Conservation (phyloP, 2,888 invertebrate genomes). For the Cephus nigrinus region DNA sequence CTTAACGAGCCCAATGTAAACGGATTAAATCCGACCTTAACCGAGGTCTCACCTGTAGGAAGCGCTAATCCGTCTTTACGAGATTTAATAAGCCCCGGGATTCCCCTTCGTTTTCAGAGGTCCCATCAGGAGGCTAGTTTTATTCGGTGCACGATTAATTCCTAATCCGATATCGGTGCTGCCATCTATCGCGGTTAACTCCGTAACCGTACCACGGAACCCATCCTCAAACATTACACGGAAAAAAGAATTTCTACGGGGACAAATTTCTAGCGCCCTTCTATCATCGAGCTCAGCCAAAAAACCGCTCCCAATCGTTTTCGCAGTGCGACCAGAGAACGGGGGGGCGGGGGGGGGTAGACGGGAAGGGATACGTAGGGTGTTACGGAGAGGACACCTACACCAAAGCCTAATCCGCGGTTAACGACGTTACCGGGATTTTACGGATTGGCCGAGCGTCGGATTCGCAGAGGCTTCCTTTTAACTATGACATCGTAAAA, state of each 20-base stretch:
- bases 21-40: not conserved
- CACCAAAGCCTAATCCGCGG: too few species aligned
- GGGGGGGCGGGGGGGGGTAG: accelerated
- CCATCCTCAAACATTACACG: not conserved
- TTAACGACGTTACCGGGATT: too few species aligned
- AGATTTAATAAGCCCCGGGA: not conserved
- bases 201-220: not conserved
- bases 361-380: too few species aligned
- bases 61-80: not conserved
- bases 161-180: not conserved
- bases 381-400: too few species aligned
- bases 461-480: too few species aligned
- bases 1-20: not conserved
- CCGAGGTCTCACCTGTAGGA: not conserved
- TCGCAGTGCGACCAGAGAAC: too few species aligned
- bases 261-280: not conserved
- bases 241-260: not conserved
- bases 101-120: not conserved
- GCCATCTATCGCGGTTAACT: not conserved
- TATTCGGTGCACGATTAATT: not conserved
- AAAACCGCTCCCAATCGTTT: too few species aligned
- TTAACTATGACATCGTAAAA: too few species aligned
- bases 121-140: not conserved
- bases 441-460: too few species aligned
- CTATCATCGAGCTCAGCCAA: not conserved